phyloP scores from a whole-genome alignment of 2,113 vertebrate species.

The Riparia riparia region DNA sequence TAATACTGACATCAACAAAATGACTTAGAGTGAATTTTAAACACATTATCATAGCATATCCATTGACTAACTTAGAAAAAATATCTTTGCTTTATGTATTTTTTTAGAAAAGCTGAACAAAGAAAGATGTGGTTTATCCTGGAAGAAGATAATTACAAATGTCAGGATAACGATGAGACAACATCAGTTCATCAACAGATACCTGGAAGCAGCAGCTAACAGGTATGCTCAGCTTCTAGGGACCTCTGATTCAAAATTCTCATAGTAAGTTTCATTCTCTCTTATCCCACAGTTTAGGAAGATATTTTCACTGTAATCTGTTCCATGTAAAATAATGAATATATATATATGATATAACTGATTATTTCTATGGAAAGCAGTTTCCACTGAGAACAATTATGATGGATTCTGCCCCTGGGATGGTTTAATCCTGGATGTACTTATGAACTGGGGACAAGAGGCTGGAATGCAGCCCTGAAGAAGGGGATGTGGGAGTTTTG shows the following conservation, averaged over 20 bases:
- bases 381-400: not conserved
- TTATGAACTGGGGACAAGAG: not conserved
- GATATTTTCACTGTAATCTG: not conserved
- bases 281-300: not conserved
- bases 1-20: conserved; percentile 43
- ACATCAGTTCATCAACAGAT: not conserved
- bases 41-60: conserved; percentile 2
- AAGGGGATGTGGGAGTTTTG: not conserved
- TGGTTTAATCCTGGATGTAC: not conserved
- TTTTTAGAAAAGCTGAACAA: not conserved
- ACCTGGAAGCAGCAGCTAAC: not conserved
- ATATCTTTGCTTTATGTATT: not conserved
- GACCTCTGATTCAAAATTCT: not conserved
- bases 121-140: not conserved
- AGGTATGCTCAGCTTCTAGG: not conserved
- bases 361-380: not conserved
- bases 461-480: not conserved
- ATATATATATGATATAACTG: not conserved
- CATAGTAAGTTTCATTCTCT: not conserved
- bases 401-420: not conserved
- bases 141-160: not conserved
- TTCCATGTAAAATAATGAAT: not conserved
- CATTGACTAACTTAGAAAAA: conserved; percentile 20
- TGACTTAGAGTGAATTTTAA: conserved; percentile 35
- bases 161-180: not conserved